These are phyloP conservation scores for Morphnarchus princeps DNA, from an alignment of 2,113 vertebrate species.

Conservation along the genomic window DNA sequence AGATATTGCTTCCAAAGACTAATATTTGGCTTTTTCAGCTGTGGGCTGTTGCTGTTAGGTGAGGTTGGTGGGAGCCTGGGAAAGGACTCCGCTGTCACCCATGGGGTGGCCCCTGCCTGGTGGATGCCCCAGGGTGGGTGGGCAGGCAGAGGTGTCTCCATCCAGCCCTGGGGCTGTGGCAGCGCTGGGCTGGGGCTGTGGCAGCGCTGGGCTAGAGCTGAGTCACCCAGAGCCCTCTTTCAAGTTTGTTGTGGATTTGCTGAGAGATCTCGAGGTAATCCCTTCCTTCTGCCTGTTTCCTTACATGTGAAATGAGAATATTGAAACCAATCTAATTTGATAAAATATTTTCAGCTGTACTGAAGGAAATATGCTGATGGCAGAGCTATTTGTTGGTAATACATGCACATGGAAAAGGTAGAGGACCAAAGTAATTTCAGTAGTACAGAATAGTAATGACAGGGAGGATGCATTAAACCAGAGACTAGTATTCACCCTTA, in stretches of 20 bases:
- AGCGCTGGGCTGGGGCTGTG: not conserved
- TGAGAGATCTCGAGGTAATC: not conserved
- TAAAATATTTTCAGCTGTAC: not conserved
- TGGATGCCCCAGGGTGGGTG: rapidly evolving
- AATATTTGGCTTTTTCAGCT: not conserved
- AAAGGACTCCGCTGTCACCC: not conserved
- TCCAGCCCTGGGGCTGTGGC: not conserved
- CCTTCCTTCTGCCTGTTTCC: not conserved
- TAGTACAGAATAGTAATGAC: not conserved
- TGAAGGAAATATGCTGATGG: not conserved
- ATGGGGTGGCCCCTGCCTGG: not conserved
- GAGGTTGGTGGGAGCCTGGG: not conserved
- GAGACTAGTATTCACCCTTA: not conserved
- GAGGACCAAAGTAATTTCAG: not conserved
- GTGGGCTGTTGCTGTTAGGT: not conserved
- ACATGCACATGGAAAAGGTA: not conserved
- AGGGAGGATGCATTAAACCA: not conserved
- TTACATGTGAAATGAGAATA: not conserved
- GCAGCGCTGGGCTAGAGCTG: not conserved
- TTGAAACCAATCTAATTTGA: not conserved
- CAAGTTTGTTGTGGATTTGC: not conserved
- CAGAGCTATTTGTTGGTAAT: not conserved
- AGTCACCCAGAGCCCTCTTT: not conserved
- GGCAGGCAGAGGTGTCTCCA: not conserved
- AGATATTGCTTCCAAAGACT: not conserved